A percentile compares a stretch with the other conserved stretches of the same genome.
These are phyloP conservation scores for Halictus ligatus DNA, from an alignment of 2,888 invertebrate genomes.

Conservation along the genomic window DNA sequence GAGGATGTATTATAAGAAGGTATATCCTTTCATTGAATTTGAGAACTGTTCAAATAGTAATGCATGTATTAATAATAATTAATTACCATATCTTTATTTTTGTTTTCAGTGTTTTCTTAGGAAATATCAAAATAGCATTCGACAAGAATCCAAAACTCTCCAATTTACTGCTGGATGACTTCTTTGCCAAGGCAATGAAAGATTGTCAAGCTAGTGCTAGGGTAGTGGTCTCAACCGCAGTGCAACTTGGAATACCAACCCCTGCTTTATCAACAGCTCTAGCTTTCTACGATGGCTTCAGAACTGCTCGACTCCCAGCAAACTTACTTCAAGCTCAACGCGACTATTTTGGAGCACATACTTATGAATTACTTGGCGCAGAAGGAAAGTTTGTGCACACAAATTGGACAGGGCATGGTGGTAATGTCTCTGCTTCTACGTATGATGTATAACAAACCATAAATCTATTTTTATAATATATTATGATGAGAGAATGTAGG, in stretches of 20 bases:
- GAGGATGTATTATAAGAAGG: constrained; percentile 99
- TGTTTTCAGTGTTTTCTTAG: constrained; percentile 90
- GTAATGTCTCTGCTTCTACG: constrained; percentile 97
- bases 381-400: constrained; percentile 98
- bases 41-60: neutral
- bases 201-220: constrained; percentile 94
- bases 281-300: constrained; percentile 98
- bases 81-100: constrained; percentile 25
- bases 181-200: constrained; percentile 94
- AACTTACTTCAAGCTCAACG: constrained; percentile 98
- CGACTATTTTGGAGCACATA: constrained; percentile 99
- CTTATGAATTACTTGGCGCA: constrained; percentile 94
- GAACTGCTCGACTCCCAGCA: constrained; percentile 94
- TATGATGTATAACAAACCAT: constrained; percentile 89
- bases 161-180: constrained; percentile 96
- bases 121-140: constrained; percentile 97
- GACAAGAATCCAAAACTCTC: constrained; percentile 93
- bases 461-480: constrained; percentile 1
- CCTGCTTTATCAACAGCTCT: constrained; percentile 97
- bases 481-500: constrained; percentile 24
- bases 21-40: constrained; percentile 80
- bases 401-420: constrained; percentile 99
- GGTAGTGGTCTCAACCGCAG: constrained; percentile 90
- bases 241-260: constrained; percentile 94
- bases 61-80: neutral